These are phyloP conservation scores for Donacobius atricapilla DNA, from an alignment of 2,113 vertebrate genomes.

Conservation along the genomic window DNA sequence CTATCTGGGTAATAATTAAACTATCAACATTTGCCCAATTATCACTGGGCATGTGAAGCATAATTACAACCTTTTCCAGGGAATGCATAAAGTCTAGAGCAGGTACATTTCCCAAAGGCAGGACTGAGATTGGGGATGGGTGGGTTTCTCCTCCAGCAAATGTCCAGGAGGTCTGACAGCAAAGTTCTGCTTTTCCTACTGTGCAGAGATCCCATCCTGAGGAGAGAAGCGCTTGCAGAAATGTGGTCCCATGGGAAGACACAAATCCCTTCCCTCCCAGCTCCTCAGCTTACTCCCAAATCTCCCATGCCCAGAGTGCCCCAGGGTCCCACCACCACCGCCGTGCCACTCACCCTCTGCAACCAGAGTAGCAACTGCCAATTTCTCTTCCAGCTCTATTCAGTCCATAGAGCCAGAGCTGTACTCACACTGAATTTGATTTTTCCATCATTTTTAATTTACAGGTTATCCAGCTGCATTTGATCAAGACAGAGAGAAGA, in stretches of 20 bases:
- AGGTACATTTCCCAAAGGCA: fast-evolving
- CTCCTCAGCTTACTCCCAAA: not conserved
- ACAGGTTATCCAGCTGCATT: slow-evolving; percentile 34
- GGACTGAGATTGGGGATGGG: not conserved
- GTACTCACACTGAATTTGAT: not conserved
- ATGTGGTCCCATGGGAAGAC: not conserved
- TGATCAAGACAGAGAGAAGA: slow-evolving; percentile 23
- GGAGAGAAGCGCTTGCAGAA: not conserved
- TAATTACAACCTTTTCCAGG: not conserved
- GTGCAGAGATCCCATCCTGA: not conserved
- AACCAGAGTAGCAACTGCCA: not conserved
- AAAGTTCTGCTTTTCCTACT: not conserved
- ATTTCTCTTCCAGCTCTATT: not conserved
- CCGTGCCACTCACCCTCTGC: not conserved
- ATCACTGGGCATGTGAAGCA: not conserved
- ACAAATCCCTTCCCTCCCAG: not conserved
- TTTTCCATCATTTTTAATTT: slow-evolving; percentile 36
- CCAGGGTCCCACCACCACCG: fast-evolving
- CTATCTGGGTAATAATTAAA: not conserved
- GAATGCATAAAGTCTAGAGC: not conserved
- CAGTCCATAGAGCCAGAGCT: not conserved
- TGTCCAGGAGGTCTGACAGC: not conserved
- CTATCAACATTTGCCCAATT: not conserved
- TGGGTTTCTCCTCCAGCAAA: not conserved
- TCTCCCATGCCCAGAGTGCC: not conserved